Conservation (phyloP, 2,888 invertebrate species). For the Brachylomia viminalis region DNA sequence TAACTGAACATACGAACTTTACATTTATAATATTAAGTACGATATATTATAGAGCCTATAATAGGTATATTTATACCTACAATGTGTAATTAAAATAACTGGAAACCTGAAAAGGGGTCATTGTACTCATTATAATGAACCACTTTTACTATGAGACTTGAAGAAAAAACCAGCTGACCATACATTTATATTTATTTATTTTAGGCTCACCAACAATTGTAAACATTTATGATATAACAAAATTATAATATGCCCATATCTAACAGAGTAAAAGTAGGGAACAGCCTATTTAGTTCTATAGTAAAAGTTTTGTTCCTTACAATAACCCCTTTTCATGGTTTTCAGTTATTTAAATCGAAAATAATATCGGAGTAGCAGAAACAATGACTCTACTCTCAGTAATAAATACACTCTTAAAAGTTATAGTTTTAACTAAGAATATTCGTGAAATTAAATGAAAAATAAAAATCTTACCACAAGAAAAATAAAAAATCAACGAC, state of each 20-base stretch:
- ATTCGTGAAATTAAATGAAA: neutral
- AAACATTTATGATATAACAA: too few species aligned
- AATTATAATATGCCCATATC: neutral
- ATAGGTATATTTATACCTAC: neutral
- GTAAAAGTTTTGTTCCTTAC: neutral
- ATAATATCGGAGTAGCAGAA: neutral
- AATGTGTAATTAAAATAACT: neutral
- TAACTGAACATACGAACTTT: too few species aligned
- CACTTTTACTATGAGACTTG: neutral
- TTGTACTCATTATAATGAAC: neutral
- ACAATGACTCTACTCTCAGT: neutral
- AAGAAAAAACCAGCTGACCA: neutral
- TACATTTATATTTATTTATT: neutral
- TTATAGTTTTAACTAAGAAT: neutral
- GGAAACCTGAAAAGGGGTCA: neutral
- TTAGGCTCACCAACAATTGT: too few species aligned
- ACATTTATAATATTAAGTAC: too few species aligned
- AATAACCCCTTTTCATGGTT: neutral
- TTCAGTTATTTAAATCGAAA: neutral
- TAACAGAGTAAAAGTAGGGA: neutral
- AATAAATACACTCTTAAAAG: neutral
- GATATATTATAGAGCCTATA: too few species aligned
- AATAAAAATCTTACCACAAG: conserved; percentile 30
- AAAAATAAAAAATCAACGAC: neutral
- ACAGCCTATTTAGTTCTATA: neutral